phyloP scores from a whole-genome alignment of 2,113 vertebrate species.

The Cisticola juncidis region DNA sequence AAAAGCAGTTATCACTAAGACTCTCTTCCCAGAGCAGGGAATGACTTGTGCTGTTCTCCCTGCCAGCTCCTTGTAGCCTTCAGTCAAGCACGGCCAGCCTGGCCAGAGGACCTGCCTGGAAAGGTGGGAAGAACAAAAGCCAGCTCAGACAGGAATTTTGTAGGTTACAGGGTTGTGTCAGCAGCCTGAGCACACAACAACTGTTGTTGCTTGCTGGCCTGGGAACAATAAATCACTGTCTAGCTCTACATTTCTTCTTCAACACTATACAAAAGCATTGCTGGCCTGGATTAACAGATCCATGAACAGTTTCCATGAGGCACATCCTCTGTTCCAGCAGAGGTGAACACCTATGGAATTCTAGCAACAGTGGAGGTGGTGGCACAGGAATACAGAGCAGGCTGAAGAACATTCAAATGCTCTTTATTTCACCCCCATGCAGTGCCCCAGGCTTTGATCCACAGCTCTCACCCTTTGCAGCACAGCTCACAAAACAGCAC shows the following conservation, averaged over 20 bases:
- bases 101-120: neutral
- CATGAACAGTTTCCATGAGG: neutral
- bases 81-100: neutral
- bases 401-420: neutral
- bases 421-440: neutral
- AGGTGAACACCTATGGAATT: neutral
- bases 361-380: neutral
- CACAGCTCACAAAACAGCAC: neutral
- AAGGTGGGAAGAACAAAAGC: neutral
- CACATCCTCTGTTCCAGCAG: neutral
- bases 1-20: neutral
- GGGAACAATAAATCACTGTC: neutral
- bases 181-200: neutral
- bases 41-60: neutral
- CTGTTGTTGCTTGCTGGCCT: neutral
- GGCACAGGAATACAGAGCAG: neutral
- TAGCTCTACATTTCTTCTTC: neutral
- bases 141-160: neutral
- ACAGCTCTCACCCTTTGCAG: neutral
- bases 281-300: neutral
- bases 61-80: neutral
- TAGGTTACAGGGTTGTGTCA: neutral
- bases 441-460: neutral
- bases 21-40: neutral
- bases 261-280: neutral